phyloP scores from a whole-genome alignment of 2,797 vertebrate species.

The Alectoris magna region DNA sequence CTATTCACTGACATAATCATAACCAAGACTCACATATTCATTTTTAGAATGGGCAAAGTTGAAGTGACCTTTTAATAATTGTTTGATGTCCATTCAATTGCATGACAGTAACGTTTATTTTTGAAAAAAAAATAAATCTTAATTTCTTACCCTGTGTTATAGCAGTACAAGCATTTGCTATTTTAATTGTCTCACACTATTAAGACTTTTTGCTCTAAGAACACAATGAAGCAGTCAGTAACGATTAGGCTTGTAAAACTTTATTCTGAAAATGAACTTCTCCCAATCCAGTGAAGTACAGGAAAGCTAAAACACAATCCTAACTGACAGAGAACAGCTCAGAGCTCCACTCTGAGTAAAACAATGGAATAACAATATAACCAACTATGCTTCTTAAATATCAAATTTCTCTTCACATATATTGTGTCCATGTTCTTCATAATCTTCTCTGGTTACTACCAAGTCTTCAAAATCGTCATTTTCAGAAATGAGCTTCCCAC shows the following conservation, averaged over 20 bases:
- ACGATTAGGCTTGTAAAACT: not conserved
- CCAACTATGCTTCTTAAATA: conserved; percentile 79
- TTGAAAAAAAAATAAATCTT: not conserved
- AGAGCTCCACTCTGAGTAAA: conserved; percentile 11
- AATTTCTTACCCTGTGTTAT: not conserved
- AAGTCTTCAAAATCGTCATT: conserved; percentile 96
- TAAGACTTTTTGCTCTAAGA: not conserved
- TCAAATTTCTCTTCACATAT: conserved; percentile 99
- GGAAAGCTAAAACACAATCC: conserved; percentile 64
- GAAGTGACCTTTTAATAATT: not conserved
- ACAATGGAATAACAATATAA: not conserved
- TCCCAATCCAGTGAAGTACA: conserved; percentile 38
- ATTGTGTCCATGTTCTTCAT: conserved; percentile 96
- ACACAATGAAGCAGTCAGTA: not conserved
- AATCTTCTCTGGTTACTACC: conserved; percentile 96
- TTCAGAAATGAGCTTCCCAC: conserved; percentile 94
- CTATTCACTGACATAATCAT: not conserved
- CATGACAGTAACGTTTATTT: not conserved
- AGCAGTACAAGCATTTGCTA: not conserved
- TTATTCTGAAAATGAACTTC: not conserved
- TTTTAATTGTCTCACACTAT: conserved; percentile 11
- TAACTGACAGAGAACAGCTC: conserved; percentile 37
- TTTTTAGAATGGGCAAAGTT: not conserved
- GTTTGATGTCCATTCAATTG: not conserved
- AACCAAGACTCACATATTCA: not conserved